phyloP scores from a whole-genome alignment of 2,888 invertebrate genomes.

The Terebella lapidaria region DNA sequence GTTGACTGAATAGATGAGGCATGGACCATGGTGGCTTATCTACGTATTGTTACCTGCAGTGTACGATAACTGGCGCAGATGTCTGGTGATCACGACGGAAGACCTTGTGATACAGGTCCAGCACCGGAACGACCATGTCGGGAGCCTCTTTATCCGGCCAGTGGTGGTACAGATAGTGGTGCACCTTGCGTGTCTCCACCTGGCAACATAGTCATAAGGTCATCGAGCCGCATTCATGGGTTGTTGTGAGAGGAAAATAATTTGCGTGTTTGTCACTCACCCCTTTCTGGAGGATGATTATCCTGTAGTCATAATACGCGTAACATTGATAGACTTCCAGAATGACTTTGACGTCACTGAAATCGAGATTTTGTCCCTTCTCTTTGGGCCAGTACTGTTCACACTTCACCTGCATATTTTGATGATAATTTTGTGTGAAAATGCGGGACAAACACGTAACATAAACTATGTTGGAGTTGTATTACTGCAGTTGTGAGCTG shows the following conservation, averaged over 20 bases:
- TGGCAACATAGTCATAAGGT: too few species aligned
- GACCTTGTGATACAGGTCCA: background rate
- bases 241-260: too few species aligned
- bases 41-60: background rate
- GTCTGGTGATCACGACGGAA: background rate
- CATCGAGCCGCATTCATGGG: too few species aligned
- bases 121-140: background rate
- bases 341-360: background rate
- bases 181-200: background rate
- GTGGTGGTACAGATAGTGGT: background rate
- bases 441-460: too few species aligned
- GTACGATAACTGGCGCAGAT: background rate
- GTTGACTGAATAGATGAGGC: too few species aligned
- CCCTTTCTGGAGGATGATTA: too few species aligned
- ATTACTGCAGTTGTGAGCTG: background rate
- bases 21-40: too few species aligned
- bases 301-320: background rate
- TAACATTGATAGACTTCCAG: background rate
- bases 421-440: too few species aligned
- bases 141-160: background rate
- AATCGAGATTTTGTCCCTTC: background rate
- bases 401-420: background rate
- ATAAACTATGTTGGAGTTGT: background rate
- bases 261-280: too few species aligned
- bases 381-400: background rate